These are phyloP conservation scores for Ichneumoninae sp. DNA, from an alignment of 2,888 invertebrate species.

Conservation along the genomic window DNA sequence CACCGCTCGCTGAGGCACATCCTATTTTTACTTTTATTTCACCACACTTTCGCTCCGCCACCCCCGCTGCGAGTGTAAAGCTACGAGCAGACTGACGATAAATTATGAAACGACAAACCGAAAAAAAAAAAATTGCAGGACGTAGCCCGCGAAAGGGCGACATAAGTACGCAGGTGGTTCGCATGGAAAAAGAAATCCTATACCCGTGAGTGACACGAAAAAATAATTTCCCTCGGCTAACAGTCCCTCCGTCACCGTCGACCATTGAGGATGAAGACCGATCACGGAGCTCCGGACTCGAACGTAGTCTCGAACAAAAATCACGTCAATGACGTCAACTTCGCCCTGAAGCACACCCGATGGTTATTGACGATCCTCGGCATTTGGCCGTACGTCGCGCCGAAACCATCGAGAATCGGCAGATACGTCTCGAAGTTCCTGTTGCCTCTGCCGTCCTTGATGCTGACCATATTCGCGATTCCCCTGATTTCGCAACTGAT, in stretches of 20 bases:
- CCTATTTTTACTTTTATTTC: neutral
- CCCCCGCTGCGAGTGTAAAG: neutral
- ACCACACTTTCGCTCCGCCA: neutral
- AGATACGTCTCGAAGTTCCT: slow-evolving; percentile 38
- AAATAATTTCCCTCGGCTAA: neutral
- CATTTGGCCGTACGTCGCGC: slow-evolving; percentile 57
- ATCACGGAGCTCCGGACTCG: neutral
- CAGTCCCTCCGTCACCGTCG: slow-evolving; percentile 5
- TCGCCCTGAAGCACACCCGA: slow-evolving; percentile 55
- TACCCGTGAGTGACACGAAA: neutral
- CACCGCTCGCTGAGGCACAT: neutral
- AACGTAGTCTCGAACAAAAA: slow-evolving; percentile 35
- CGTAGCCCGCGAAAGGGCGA: neutral
- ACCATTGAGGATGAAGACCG: slow-evolving; percentile 4
- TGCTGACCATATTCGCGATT: slow-evolving; percentile 35
- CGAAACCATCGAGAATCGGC: slow-evolving; percentile 32
- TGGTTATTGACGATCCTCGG: slow-evolving; percentile 62
- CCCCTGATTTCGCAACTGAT: slow-evolving; percentile 40
- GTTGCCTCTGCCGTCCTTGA: slow-evolving; percentile 30
- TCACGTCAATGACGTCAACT: slow-evolving; percentile 27
- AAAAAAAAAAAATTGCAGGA: neutral
- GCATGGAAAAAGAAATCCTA: neutral
- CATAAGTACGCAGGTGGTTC: neutral
- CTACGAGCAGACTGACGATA: neutral
- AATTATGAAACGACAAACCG: no score